Conservation (phyloP, 2,888 invertebrate species). For the Mayetiola destructor region DNA sequence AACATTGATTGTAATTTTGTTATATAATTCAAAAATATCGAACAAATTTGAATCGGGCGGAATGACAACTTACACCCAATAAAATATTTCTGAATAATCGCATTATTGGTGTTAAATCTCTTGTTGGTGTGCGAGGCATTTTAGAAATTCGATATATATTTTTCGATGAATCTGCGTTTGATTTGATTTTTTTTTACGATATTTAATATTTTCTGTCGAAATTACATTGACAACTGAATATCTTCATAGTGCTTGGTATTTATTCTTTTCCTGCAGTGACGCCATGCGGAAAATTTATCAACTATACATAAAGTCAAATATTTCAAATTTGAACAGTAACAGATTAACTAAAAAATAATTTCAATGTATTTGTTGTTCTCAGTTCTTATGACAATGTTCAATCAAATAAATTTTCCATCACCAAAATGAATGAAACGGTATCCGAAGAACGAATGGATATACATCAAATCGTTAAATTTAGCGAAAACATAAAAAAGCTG, state of each 20-base stretch:
- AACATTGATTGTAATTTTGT: not conserved
- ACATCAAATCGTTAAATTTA: too few relatives aligned
- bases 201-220: not conserved
- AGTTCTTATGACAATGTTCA: too few relatives aligned
- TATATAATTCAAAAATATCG: constrained; percentile 11
- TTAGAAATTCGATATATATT: not conserved
- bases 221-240: not conserved
- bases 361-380: too few relatives aligned
- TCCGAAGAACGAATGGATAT: too few relatives aligned
- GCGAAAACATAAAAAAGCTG: too few relatives aligned
- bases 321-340: not conserved
- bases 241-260: too few relatives aligned
- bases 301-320: not conserved
- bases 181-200: not conserved
- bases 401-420: too few relatives aligned
- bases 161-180: not conserved
- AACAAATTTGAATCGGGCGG: not conserved
- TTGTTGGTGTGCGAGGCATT: constrained; percentile 37
- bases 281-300: not conserved
- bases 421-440: too few relatives aligned
- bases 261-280: not conserved
- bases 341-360: too few relatives aligned
- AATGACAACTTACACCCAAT: constrained; percentile 42
- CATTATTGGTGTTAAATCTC: constrained; percentile 50
- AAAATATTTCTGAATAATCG: constrained; percentile 49